Evolutionary conservation across 2,888 invertebrate genomes (phyloP), one percentile per base, ranked within the genome.

Genomic region (Andrena bucephala): DNA sequence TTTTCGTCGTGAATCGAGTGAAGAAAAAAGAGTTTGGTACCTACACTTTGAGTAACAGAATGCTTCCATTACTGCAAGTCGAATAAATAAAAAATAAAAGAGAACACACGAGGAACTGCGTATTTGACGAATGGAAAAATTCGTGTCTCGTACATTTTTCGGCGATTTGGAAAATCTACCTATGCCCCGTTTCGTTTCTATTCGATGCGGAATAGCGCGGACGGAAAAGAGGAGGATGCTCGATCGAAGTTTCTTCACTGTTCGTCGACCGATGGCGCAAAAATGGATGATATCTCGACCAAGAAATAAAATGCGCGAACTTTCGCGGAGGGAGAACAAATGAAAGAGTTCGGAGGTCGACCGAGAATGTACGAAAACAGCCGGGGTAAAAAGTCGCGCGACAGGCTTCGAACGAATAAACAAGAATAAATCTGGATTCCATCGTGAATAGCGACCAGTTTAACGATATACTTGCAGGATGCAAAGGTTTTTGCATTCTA

Each of bases 261-360:
- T 50, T 73, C 48, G 50, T 27, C 66, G 62, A 73, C 70, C 62
- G 54, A 42, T 63, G 50, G 66, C 24, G 63, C 67, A 78, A 83
- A 83, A 83, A 83, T 83, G 73, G 48, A 31, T 54, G 71, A 67
- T 57, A 27, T 84, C 69, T 20, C 59, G 42, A 48, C 54, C n/a
- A 20, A 66, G 72, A 79, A 77, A 84, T 84, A 86, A 84, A 85
- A 81, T 73, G 77, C 71, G 67, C 59, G 69, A 70, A 63, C 65
- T 48, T 27, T 70, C 20, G 60, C 27, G 48, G 24, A 24, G 27
- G 5, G 67, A 16, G 63, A 76, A 77, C 71, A 77, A 83, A 80
- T 79, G 76, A 73, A 89, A 60, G 76, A 87, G 87, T 87, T 85
- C 83, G 77, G 84, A 88, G 86, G 89, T 87, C 87, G 83, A 81